Base-by-base conservation (phyloP, 2,113 vertebrate species). In the Microtus pennsylvanicus region DNA sequence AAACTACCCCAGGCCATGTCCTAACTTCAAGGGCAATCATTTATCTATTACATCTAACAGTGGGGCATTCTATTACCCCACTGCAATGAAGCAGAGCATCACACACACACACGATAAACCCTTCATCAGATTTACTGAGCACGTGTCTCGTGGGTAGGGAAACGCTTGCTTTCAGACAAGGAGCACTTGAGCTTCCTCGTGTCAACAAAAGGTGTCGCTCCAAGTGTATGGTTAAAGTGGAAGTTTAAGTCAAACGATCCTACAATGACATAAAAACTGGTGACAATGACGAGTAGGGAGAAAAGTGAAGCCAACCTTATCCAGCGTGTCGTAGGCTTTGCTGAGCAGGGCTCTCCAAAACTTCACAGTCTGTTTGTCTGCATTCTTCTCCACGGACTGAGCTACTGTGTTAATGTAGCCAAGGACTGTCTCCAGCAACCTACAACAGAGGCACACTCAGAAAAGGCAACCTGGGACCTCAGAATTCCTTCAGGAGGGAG, bases 281-380 rank as follows among this genome's bases (percentile, higher is more conserved):
- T 45, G 17, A 45, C 61, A 45, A 47, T 12, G 38, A 28, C 69
- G 47, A 13, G 7, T 16, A 50, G 35, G 30, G n/a, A 5, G 30
- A 22, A 61, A 67, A 33, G 17, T 0, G n/a, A 63, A 35, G 96
- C 98, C 28, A 94, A 99, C 99, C 98, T 99, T 99, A 87, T 99
- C 99, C 89, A 99, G 97, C 89, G 99, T 95, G 69, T 99, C 99
- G 1, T 99, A 99, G 28, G 98, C 97, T 95, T 99, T 99, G 81
- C 98, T 99, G 55, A 99, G 99, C 75, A 99, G 99, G 26, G 99
- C 99, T 70, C 99, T 99, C 99, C 99, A 99, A 93, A 99, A 99
- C 98, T 99, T 99, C 55, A 99, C 99, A 0, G 99, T 99, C 58
- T 99, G 98, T 92, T 99, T 99, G 97, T 99, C 99, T 0, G 98